Percentiles rank a stretch among this genome's conserved stretches.
phyloP scores from a whole-genome alignment of 2,113 vertebrate species.

The Myotis brandtii region DNA sequence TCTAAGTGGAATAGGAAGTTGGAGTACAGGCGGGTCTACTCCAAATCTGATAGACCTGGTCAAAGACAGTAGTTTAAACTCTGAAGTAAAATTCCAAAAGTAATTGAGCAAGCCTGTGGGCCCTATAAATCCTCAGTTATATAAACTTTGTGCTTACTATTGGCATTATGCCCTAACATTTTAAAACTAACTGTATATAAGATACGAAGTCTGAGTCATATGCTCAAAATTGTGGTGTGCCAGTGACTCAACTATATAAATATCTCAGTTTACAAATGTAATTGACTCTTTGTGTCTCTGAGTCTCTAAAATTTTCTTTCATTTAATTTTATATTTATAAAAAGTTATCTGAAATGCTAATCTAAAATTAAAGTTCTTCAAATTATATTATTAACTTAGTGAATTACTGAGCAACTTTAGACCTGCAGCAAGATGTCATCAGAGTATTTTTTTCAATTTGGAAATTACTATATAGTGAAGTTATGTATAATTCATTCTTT shows the following conservation, averaged over 20 bases:
- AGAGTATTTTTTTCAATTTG: background rate
- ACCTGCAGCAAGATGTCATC: background rate
- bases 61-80: slow-evolving; percentile 54
- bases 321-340: slow-evolving; percentile 51
- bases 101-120: slow-evolving; percentile 53
- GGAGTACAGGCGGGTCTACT: background rate
- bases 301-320: slow-evolving; percentile 47
- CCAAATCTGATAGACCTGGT: background rate
- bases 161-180: slow-evolving; percentile 54
- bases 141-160: slow-evolving; percentile 52
- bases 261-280: slow-evolving; percentile 70
- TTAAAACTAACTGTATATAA: slow-evolving; percentile 72
- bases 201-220: slow-evolving; percentile 64
- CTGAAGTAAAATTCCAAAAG: slow-evolving; percentile 17
- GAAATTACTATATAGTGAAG: slow-evolving; percentile 18
- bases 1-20: background rate
- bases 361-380: slow-evolving; percentile 43
- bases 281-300: slow-evolving; percentile 49
- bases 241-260: slow-evolving; percentile 76
- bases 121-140: slow-evolving; percentile 57
- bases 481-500: background rate
- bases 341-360: slow-evolving; percentile 48
- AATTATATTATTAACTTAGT: slow-evolving; percentile 35
- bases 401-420: background rate
- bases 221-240: slow-evolving; percentile 52